Conservation (phyloP, 2,888 invertebrate genomes). For the Habroteleia sp. region DNA sequence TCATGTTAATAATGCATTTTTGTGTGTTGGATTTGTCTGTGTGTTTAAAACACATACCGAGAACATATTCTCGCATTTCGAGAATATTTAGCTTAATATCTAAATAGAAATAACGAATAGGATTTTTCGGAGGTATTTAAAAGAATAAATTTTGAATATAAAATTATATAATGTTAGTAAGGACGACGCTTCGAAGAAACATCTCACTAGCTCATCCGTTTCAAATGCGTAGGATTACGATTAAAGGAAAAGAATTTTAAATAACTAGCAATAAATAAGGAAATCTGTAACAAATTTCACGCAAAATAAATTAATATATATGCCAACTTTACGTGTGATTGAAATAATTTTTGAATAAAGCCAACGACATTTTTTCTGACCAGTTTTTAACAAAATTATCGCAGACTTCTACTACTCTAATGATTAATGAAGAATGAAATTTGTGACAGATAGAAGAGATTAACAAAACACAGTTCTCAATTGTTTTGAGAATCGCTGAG, state of each 20-base stretch:
- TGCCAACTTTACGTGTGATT: no score
- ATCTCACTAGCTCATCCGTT: slow-evolving; percentile 41
- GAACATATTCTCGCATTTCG: slow-evolving; percentile 74
- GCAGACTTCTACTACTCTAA: no score
- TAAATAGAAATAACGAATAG: slow-evolving; percentile 55
- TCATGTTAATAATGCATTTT: slow-evolving; percentile 48
- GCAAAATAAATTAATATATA: slow-evolving; percentile 27
- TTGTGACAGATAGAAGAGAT: slow-evolving; percentile 11
- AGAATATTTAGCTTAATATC: slow-evolving; percentile 72
- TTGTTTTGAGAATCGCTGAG: slow-evolving; percentile 5
- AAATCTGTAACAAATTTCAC: slow-evolving; percentile 45
- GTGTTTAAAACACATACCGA: slow-evolving; percentile 79
- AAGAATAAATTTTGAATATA: slow-evolving; percentile 73
- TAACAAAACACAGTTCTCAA: slow-evolving; percentile 7
- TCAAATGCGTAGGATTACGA: slow-evolving; percentile 43
- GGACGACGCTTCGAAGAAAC: slow-evolving; percentile 51
- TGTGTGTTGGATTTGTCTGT: slow-evolving; percentile 66
- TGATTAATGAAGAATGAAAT: no score
- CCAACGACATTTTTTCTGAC: no score
- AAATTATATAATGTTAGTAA: slow-evolving; percentile 78
- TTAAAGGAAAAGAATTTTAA: slow-evolving; percentile 41
- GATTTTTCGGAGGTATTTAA: slow-evolving; percentile 56
- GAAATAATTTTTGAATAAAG: no score
- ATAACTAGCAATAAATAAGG: slow-evolving; percentile 61
- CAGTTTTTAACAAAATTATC: no score